Conservation (phyloP, 2,888 invertebrate species). For the Pasiphila rectangulata region DNA sequence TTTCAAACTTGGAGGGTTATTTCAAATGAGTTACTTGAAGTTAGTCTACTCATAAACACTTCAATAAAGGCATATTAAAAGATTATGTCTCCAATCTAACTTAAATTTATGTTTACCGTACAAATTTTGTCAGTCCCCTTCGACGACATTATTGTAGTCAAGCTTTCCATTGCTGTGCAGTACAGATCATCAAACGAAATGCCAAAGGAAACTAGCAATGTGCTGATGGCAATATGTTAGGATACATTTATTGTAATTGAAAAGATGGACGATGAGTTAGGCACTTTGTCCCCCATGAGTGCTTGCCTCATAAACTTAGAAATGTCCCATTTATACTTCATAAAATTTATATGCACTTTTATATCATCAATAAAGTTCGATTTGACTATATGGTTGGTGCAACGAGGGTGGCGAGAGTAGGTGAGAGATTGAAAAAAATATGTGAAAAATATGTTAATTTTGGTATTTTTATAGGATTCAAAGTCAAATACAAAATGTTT, state of each 20-base stretch:
- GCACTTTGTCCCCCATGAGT: slow-evolving; percentile 57
- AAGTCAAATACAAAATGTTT: background rate
- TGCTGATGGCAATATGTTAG: slow-evolving; percentile 13
- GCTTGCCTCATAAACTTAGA: slow-evolving; percentile 67
- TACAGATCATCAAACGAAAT: slow-evolving; percentile 20
- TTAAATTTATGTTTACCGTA: slow-evolving; percentile 72
- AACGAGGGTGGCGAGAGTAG: slow-evolving; percentile 28
- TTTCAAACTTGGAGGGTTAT: slow-evolving; percentile 8
- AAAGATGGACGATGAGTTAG: slow-evolving; percentile 27
- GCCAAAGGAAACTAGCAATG: slow-evolving; percentile 16
- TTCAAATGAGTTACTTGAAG: slow-evolving; percentile 12
- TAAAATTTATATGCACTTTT: slow-evolving; percentile 79
- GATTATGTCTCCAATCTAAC: slow-evolving; percentile 74
- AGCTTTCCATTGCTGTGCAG: slow-evolving; percentile 10
- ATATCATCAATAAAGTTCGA: slow-evolving; percentile 74
- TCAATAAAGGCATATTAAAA: slow-evolving; percentile 74
- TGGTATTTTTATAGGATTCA: background rate
- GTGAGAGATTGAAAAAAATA: slow-evolving; percentile 20
- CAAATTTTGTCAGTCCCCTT: slow-evolving; percentile 39
- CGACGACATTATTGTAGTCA: slow-evolving; percentile 28
- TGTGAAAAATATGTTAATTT: background rate
- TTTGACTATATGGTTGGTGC: slow-evolving; percentile 66
- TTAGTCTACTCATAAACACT: slow-evolving; percentile 58
- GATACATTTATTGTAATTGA: slow-evolving; percentile 16
- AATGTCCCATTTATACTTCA: slow-evolving; percentile 75